These are phyloP conservation scores for Talpa occidentalis DNA, from an alignment of 2,113 vertebrate genomes.

Conservation along the genomic window DNA sequence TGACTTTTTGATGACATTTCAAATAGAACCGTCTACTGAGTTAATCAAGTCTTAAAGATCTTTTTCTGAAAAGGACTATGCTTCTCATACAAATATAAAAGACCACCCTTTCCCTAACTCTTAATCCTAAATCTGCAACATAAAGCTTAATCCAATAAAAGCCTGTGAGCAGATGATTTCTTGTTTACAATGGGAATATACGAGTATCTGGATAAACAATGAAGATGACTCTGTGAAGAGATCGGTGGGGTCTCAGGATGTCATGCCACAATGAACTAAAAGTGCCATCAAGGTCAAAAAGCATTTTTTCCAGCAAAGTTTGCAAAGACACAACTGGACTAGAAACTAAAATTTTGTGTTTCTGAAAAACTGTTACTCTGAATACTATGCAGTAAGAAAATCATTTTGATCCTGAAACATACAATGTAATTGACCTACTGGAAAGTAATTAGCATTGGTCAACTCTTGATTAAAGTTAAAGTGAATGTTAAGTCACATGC, in stretches of 20 bases:
- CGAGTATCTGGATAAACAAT: not conserved
- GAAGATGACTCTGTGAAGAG: not conserved
- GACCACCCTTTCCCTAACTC: not conserved
- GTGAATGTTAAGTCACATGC: constrained; percentile 53
- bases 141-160: constrained; percentile 36
- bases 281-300: not conserved
- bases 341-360: constrained; percentile 7
- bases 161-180: not conserved
- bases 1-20: not conserved
- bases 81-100: constrained; percentile 27
- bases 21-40: not conserved
- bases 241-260: not conserved
- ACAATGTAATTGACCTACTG: not conserved
- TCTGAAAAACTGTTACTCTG: not conserved
- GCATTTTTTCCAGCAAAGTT: not conserved
- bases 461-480: constrained; percentile 58
- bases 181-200: not conserved
- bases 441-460: not conserved
- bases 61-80: not conserved
- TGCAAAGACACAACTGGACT: not conserved
- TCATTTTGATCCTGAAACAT: constrained; percentile 47
- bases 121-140: constrained; percentile 15
- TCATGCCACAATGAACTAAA: not conserved
- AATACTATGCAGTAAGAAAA: constrained; percentile 4
- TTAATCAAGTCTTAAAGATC: constrained; percentile 33